Base-by-base conservation (phyloP, 1,140 invertebrate species). In the Drosophila cardini region DNA sequence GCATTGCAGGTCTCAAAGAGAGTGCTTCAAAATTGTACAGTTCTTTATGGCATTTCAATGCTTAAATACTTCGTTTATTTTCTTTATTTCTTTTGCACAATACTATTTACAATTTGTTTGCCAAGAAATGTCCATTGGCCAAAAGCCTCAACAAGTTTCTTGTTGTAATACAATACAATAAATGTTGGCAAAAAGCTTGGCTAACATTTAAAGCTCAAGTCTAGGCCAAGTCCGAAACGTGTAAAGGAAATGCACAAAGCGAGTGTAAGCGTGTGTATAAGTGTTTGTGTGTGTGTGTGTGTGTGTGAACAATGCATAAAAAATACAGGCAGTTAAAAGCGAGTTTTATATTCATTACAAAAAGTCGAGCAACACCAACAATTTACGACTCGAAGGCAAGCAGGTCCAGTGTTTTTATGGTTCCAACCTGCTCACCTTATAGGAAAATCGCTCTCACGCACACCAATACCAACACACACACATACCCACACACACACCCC, bases 301-400 rank as follows among this genome's bases (percentile, higher is more conserved):
- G 13, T 9, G 8, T 16, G 1, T 52, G 52, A 52, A 58, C 60
- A 75, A 71, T 85, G 57, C 57, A 57, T 40, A 60, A 50, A 70
- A 73, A 71, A 68, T 38, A 70, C 42, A 68, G 65, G 83, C 83
- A 82, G 79, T 87, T 82, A 87, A 86, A 82, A 71, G 68, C 43
- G 72, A 72, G 79, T 87, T 82, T 82, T 86, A 76, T 87, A 79
- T 86, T 79, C 83, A 86, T 87, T 83, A 86, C 75, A 63, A 52
- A 56, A 48, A 76, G 61, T 67, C 80, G 45, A 46, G 18, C 36
- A 72, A 53, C 38, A 68, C 45, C 50, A 64, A 76, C 79, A 79
- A 83, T 86, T 86, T 86, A 87, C 76, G 83, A 79, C 65, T 83
- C 57, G 69, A 63, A 70, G 76, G 68, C 64, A 67, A 74, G 64